These are phyloP conservation scores for Scylla paramamosain DNA, from an alignment of 1,140 invertebrate species.

Conservation along the genomic window DNA sequence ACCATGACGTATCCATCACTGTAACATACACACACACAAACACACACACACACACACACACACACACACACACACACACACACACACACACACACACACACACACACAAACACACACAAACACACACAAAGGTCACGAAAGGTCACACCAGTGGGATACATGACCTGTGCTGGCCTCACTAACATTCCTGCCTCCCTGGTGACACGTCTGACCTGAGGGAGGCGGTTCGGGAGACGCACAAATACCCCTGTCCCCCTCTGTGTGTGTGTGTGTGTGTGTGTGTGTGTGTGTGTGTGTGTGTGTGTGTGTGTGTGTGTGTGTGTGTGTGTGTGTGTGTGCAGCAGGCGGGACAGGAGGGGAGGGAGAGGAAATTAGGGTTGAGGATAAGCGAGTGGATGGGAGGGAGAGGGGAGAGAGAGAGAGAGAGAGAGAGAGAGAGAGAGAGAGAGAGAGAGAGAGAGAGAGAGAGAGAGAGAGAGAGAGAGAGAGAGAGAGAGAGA, in stretches of 20 bases:
- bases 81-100: slow-evolving; percentile 18
- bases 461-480: background rate
- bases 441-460: background rate
- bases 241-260: background rate
- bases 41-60: slow-evolving; percentile 18
- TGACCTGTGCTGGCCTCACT: background rate
- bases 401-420: background rate
- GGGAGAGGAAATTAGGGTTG: background rate
- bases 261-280: background rate
- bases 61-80: slow-evolving; percentile 10
- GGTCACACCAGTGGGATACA: background rate
- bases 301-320: background rate
- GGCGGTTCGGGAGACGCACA: background rate
- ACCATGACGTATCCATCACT: background rate
- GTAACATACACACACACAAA: background rate
- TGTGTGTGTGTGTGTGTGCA: background rate
- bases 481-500: background rate
- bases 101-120: background rate
- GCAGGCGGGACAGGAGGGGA: background rate
- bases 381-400: background rate
- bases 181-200: background rate
- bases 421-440: background rate
- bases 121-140: background rate
- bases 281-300: background rate
- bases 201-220: background rate